Percentiles rank a stretch among this genome's conserved stretches.
Conservation (phyloP, 30 jellyfish, hydroid and myxozoan species). For the Morbakka virulenta region DNA sequence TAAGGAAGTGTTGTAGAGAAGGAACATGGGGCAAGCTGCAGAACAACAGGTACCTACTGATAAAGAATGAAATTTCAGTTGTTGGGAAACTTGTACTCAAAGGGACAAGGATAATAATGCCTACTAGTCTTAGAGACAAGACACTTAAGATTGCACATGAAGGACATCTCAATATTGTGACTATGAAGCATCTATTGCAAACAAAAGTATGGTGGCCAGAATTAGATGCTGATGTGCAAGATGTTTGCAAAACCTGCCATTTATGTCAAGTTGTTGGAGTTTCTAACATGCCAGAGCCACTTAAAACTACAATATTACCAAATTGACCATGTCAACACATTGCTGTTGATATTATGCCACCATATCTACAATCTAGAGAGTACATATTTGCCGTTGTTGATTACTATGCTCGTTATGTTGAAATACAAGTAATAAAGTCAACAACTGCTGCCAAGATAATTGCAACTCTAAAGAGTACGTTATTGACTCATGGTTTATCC, state of each 20-base stretch:
- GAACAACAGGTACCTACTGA: background rate
- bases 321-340: constrained; percentile 50
- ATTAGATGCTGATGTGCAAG: constrained; percentile 34
- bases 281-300: constrained; percentile 40
- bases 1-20: no score
- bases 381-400: constrained; percentile 15
- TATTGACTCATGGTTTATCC: constrained; percentile 49
- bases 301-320: constrained; percentile 42
- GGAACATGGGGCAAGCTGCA: no score
- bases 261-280: constrained; percentile 41
- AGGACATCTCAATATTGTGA: constrained; percentile 37
- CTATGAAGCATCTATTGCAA: constrained; percentile 24
- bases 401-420: background rate
- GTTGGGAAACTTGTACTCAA: constrained; percentile 31
- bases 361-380: constrained; percentile 28
- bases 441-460: constrained; percentile 39
- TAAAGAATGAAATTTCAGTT: constrained; percentile 2
- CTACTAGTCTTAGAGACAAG: constrained; percentile 8
- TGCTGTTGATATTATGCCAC: constrained; percentile 36
- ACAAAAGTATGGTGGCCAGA: constrained; percentile 70
- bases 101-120: constrained; percentile 40
- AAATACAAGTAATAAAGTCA: constrained; percentile 37
- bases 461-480: constrained; percentile 33
- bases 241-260: constrained; percentile 30
- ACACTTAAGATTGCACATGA: constrained; percentile 50